Percentiles rank a stretch among this genome's conserved stretches.
Evolutionary conservation across 2,797 vertebrate genomes (phyloP).

Genomic region (Rhinogobio ventralis): DNA sequence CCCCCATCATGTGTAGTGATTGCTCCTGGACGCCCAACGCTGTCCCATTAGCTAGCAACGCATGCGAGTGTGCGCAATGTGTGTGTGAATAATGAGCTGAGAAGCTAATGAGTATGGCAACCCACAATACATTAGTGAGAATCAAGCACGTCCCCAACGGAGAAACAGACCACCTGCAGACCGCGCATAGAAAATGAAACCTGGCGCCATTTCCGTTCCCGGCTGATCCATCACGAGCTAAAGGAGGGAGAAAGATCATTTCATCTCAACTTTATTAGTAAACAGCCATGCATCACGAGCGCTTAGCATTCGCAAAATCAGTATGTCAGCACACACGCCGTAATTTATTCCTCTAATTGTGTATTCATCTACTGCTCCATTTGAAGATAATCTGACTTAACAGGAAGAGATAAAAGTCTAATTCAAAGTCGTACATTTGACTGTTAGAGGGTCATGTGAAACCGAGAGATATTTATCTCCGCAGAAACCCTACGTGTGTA

Average conservation of each 20-base stretch:
- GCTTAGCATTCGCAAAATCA: slow-evolving; percentile 35
- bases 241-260: slow-evolving; percentile 39
- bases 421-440: slow-evolving; percentile 58
- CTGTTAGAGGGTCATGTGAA: slow-evolving; percentile 5
- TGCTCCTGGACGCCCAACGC: slow-evolving; percentile 53
- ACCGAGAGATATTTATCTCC: slow-evolving; percentile 40
- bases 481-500: slow-evolving; percentile 97
- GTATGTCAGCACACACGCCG: slow-evolving; percentile 10
- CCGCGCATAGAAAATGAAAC: slow-evolving; percentile 58
- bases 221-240: slow-evolving; percentile 59
- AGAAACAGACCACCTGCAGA: slow-evolving; percentile 70
- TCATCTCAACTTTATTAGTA: slow-evolving; percentile 53
- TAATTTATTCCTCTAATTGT: slow-evolving; percentile 56
- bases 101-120: slow-evolving; percentile 69
- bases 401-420: slow-evolving; percentile 53
- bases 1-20: slow-evolving; percentile 59
- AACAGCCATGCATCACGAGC: slow-evolving; percentile 50
- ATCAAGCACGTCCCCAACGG: slow-evolving; percentile 57
- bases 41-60: slow-evolving; percentile 56
- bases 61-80: slow-evolving; percentile 24
- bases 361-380: slow-evolving; percentile 38
- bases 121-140: slow-evolving; percentile 71
- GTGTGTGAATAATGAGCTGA: slow-evolving; percentile 71
- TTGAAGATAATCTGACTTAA: slow-evolving; percentile 54
- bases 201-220: slow-evolving; percentile 57